Conservation (phyloP, 2,888 invertebrate genomes). For the Pristionchus entomophagus region DNA sequence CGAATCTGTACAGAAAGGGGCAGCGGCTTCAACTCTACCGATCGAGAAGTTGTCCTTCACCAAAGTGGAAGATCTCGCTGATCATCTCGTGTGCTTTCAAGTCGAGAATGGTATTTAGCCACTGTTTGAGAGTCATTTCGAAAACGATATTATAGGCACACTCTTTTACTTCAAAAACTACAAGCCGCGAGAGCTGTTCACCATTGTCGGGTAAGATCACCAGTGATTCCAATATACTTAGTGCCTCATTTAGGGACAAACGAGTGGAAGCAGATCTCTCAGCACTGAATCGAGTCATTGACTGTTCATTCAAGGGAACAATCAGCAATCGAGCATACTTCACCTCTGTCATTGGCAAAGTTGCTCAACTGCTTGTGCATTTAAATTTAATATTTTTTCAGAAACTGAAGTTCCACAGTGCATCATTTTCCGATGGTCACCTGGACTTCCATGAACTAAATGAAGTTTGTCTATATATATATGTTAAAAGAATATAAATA, state of each 20-base stretch:
- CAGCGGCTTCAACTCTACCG: not conserved
- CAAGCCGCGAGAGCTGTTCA: not conserved
- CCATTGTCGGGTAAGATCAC: not conserved
- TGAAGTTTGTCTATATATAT: not conserved
- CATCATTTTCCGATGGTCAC: not conserved
- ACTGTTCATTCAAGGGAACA: conserved; percentile 19
- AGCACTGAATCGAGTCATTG: not conserved
- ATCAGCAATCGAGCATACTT: conserved; percentile 5
- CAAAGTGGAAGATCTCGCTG: not conserved
- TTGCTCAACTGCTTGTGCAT: not conserved
- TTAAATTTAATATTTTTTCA: not conserved
- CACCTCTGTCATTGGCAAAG: not conserved
- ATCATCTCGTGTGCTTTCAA: conserved; percentile 15
- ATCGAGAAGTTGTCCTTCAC: not conserved
- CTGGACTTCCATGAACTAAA: not conserved
- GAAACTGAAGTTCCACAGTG: not conserved
- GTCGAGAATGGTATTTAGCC: not conserved
- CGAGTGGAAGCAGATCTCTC: conserved; percentile 13
- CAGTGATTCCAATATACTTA: too few species aligned
- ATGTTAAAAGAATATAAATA: not conserved
- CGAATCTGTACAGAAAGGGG: not conserved
- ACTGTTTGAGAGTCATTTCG: not conserved
- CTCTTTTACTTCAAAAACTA: conserved; percentile 28
- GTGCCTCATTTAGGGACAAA: not conserved
- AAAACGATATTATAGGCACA: not conserved